These are phyloP conservation scores for Monopterus albus DNA, from an alignment of 2,113 vertebrate species.

Conservation along the genomic window DNA sequence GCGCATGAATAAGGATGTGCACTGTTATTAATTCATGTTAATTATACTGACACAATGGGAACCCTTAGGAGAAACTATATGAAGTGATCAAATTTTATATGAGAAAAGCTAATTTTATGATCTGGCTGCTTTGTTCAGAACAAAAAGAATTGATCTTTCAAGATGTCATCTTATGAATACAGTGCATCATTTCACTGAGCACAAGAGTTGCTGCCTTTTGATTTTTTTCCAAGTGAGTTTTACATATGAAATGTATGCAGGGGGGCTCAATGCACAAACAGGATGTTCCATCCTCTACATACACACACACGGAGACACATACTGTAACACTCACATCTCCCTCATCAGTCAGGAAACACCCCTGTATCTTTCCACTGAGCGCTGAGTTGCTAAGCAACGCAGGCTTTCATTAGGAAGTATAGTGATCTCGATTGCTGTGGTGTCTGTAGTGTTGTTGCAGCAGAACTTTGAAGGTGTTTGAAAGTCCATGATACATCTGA, in stretches of 20 bases:
- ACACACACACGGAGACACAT: slow-evolving; percentile 30
- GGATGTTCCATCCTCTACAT: slow-evolving; percentile 12
- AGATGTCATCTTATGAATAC: slow-evolving; percentile 13
- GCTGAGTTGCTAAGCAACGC: slow-evolving; percentile 79
- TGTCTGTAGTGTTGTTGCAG: slow-evolving; percentile 50
- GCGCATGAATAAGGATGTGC: slow-evolving; percentile 63
- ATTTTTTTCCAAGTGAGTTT: slow-evolving; percentile 15
- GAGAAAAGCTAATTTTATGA: slow-evolving; percentile 40
- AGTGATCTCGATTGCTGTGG: slow-evolving; percentile 56
- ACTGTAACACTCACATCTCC: slow-evolving; percentile 44
- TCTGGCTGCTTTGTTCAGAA: neutral
- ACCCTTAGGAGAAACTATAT: slow-evolving; percentile 7
- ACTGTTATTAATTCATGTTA: neutral
- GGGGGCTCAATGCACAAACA: slow-evolving; percentile 30
- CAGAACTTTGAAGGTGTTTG: slow-evolving; percentile 33
- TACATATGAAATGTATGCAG: slow-evolving; percentile 25
- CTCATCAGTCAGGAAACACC: slow-evolving; percentile 77
- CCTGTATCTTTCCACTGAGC: slow-evolving; percentile 74
- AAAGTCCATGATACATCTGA: slow-evolving; percentile 10
- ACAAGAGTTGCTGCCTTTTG: neutral
- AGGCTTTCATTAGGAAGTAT: slow-evolving; percentile 65
- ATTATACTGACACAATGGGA: slow-evolving; percentile 38
- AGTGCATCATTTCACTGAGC: neutral
- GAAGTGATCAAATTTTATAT: slow-evolving; percentile 53
- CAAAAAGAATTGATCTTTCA: neutral